A percentile compares a stretch with the other conserved stretches of the same genome.
phyloP scores from a whole-genome alignment of 2,888 invertebrate genomes.

The Aphodius sticticus region DNA sequence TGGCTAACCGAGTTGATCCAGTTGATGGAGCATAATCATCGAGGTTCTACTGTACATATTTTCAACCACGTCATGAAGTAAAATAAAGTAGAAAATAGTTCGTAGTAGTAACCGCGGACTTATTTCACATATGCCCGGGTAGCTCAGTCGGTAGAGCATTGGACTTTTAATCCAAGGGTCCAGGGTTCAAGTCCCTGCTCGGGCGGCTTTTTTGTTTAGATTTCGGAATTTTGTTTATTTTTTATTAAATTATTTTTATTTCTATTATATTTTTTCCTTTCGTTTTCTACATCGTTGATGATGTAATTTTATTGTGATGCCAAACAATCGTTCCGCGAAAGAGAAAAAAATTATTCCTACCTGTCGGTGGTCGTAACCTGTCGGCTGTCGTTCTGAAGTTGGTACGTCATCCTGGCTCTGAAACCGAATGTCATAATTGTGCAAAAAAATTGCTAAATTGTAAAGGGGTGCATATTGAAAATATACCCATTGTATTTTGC shows the following conservation, averaged over 20 bases:
- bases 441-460: background rate
- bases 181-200: conserved; percentile 79
- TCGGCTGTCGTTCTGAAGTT: background rate
- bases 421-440: background rate
- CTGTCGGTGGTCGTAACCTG: background rate
- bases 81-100: background rate
- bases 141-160: conserved; percentile 77
- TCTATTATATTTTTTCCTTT: background rate
- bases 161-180: conserved; percentile 79
- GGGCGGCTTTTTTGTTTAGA: conserved; percentile 58
- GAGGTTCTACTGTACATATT: too few relatives aligned
- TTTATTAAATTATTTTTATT: background rate
- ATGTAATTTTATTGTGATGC: background rate
- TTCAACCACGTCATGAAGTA: too few relatives aligned
- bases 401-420: background rate
- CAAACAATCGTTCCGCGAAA: background rate
- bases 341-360: background rate
- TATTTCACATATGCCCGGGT: conserved; percentile 63
- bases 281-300: background rate
- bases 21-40: too few relatives aligned
- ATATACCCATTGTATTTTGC: background rate
- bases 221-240: background rate
- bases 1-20: too few relatives aligned
- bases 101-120: background rate
- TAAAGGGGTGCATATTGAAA: background rate